phyloP scores from a whole-genome alignment of 2,888 invertebrate genomes.

The Kuschelorhynchus macadamiae region DNA sequence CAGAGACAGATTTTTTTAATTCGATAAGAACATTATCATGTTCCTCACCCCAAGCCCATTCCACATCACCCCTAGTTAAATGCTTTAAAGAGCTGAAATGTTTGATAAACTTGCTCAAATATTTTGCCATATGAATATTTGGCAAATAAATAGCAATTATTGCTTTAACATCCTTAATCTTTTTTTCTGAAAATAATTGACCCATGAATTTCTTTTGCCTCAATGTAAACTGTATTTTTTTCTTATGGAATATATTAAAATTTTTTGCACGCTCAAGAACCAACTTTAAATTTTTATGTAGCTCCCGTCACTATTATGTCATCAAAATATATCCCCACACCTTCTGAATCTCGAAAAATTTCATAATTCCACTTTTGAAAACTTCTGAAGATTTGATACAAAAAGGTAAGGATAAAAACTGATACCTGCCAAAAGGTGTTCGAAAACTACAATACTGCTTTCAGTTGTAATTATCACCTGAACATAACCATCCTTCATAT shows the following conservation, averaged over 20 bases:
- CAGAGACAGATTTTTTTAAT: constrained; percentile 47
- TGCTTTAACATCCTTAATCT: constrained; percentile 50
- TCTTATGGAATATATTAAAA: constrained; percentile 23
- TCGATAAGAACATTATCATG: constrained; percentile 53
- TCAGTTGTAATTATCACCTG: constrained; percentile 36
- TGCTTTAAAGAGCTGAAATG: constrained; percentile 46
- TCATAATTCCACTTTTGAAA: constrained; percentile 24
- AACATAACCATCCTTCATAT: constrained; percentile 44
- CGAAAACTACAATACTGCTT: constrained; percentile 41
- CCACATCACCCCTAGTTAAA: constrained; percentile 6
- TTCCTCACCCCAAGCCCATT: not conserved
- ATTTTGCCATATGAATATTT: constrained; percentile 50
- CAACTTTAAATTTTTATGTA: constrained; percentile 37
- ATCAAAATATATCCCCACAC: constrained; percentile 49
- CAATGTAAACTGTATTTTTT: constrained; percentile 3
- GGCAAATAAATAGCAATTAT: constrained; percentile 51
- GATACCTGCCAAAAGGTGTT: constrained; percentile 45
- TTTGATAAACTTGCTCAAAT: constrained; percentile 42
- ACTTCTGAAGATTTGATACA: constrained; percentile 45
- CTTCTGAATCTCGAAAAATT: constrained; percentile 49
- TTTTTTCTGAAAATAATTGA: constrained; percentile 46
- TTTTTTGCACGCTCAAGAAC: constrained; percentile 46
- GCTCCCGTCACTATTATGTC: constrained; percentile 45
- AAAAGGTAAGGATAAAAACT: constrained; percentile 42
- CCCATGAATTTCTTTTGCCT: constrained; percentile 40